A percentile compares a stretch with the other conserved stretches of the same genome.
Conservation (phyloP, 2,888 invertebrate genomes). For the Empis livida region DNA sequence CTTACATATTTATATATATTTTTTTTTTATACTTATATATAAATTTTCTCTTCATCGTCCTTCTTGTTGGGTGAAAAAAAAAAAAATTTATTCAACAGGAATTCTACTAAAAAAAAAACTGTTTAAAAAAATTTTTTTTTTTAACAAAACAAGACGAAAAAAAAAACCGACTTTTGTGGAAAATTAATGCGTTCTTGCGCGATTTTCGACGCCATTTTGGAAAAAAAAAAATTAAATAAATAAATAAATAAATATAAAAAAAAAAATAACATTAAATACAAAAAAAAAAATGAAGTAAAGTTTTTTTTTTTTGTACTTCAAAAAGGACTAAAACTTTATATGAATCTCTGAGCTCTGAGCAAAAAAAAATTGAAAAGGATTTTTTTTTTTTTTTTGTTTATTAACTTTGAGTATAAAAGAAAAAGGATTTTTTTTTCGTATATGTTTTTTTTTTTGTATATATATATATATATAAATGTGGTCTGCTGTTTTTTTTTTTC, state of each 20-base stretch:
- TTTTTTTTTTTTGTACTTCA: background rate
- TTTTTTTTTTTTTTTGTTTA: too few relatives aligned
- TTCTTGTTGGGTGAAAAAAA: background rate
- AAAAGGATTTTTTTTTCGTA: too few relatives aligned
- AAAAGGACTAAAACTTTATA: too few relatives aligned
- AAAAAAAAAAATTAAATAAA: background rate
- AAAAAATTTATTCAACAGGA: background rate
- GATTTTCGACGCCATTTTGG: conserved; percentile 2
- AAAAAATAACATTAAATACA: background rate
- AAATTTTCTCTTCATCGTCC: background rate
- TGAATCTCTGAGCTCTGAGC: too few relatives aligned
- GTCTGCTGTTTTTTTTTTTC: too few relatives aligned
- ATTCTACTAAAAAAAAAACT: background rate
- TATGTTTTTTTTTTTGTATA: too few relatives aligned
- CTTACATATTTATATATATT: background rate
- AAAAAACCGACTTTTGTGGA: background rate
- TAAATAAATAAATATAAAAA: background rate
- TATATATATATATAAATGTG: too few relatives aligned
- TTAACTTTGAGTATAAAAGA: too few relatives aligned
- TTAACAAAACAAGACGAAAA: background rate
- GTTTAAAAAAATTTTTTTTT: too few relatives aligned
- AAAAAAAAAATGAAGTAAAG: background rate
- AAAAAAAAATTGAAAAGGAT: too few relatives aligned
- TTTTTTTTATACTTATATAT: background rate
- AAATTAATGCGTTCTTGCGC: background rate